Evolutionary conservation across 2,888 invertebrate genomes (phyloP), one percentile per base, ranked within the genome.

Genomic region (Nemapogon koenigi): DNA sequence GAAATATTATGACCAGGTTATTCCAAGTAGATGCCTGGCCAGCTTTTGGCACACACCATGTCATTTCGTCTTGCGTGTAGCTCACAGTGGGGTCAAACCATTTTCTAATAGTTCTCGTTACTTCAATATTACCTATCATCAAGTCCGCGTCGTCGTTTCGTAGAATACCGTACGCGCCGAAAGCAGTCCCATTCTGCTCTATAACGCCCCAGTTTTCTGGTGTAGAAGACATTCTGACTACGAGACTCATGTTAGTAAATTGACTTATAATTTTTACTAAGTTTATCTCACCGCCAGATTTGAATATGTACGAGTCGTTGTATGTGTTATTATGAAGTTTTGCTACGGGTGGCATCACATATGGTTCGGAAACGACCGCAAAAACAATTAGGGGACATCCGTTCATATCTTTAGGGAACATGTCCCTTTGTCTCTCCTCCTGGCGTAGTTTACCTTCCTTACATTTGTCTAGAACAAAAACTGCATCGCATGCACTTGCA

Each of bases 51-150:
- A 78, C 57, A 32, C 80, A 80, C 60, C 78, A 72, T 0, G 79
- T 78, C 62, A 78, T 76, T 43, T 79, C 79, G 39, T 80, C 80
- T 50, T 80, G 80, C 4, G 70, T 66, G 42, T 78, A 79, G 40
- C 71, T 76, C 7, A 70, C 59, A 1, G 79, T 76, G 0, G 76
- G 68, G 48, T 78, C 53, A 33, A 79, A 79, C 68, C 71, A 75
- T 44, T 64, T 71, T 7, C 80, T 53, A 4, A 73, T 59, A 10
- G 55, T 59, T 46, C 57, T 68, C 1, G 78, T 73, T 0, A 76
- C 75, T 58, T 79, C 76, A 38, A 80, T 65, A 45, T 78, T 76
- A 4, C 80, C 80, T 27, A 79, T 68, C 7, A 79, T 57, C 7
- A 79, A 46, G 46, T 78, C 75, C 1, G 55, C 61, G 3, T 60